Evolutionary conservation across 1,140 invertebrate genomes (phyloP).

Genomic region (Nasonia giraulti): DNA sequence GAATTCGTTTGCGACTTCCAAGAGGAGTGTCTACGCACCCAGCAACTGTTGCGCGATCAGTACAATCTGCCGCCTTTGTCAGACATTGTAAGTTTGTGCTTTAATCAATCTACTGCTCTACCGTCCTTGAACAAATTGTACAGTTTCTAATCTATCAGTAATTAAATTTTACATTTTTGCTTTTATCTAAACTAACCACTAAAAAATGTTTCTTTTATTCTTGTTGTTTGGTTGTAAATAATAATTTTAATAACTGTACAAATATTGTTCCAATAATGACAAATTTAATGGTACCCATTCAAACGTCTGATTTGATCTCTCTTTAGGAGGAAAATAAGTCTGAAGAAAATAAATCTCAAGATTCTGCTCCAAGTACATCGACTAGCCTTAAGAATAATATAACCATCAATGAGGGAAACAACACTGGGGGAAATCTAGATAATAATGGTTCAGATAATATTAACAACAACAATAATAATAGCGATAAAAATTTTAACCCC

Average conservation of each 20-base stretch:
- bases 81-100: slow-evolving; percentile 69
- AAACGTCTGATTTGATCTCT: slow-evolving; percentile 64
- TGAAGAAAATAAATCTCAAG: slow-evolving; percentile 61
- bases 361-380: slow-evolving; percentile 61
- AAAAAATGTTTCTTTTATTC: not conserved
- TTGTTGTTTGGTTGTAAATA: not conserved
- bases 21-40: slow-evolving; percentile 73
- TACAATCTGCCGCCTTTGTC: slow-evolving; percentile 69
- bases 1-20: slow-evolving; percentile 75
- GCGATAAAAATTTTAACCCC: slow-evolving; percentile 67
- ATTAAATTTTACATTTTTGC: not conserved
- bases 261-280: slow-evolving; percentile 18
- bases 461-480: slow-evolving; percentile 64
- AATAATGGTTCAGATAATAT: slow-evolving; percentile 51
- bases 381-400: slow-evolving; percentile 50
- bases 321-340: slow-evolving; percentile 62
- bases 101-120: slow-evolving; percentile 62
- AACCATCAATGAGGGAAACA: slow-evolving; percentile 20
- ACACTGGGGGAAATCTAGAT: slow-evolving; percentile 1
- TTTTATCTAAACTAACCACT: not conserved
- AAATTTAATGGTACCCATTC: slow-evolving; percentile 55
- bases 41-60: slow-evolving; percentile 69
- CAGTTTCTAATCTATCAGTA: slow-evolving; percentile 25
- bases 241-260: slow-evolving; percentile 32
- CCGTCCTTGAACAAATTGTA: slow-evolving; percentile 55